These are phyloP conservation scores for Chrysogorgia sp. DNA, from an alignment of 92 coral and sea anemone species.

Conservation along the genomic window DNA sequence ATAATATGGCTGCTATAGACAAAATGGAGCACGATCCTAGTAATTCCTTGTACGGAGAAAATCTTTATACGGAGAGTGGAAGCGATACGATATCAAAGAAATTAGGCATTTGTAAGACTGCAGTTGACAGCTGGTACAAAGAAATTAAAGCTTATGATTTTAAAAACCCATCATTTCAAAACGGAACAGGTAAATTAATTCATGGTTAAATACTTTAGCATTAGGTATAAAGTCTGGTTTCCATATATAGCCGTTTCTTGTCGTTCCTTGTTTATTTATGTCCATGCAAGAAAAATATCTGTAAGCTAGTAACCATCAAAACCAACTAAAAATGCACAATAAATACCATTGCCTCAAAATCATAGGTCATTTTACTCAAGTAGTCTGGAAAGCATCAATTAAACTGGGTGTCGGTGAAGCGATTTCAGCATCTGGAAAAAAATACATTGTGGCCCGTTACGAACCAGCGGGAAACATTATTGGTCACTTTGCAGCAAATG, in stretches of 20 bases:
- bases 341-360: too few species aligned
- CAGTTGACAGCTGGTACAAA: conserved; percentile 11
- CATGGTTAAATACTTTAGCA: too few species aligned
- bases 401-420: conserved; percentile 6
- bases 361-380: conserved; percentile 10
- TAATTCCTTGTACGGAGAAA: conserved; percentile 5
- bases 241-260: too few species aligned
- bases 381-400: background rate
- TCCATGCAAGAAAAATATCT: too few species aligned
- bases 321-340: too few species aligned
- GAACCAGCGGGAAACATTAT: background rate
- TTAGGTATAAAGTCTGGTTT: too few species aligned
- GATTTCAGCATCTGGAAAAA: background rate
- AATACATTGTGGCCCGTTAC: conserved; percentile 5
- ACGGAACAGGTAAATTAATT: conserved; percentile 19
- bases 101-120: background rate
- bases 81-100: too few species aligned
- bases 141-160: conserved; percentile 8
- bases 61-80: conserved; percentile 4
- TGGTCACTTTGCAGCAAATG: background rate
- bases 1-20: background rate
- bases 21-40: background rate
- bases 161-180: background rate
- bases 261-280: too few species aligned
- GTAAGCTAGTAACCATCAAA: too few species aligned